Evolutionary conservation across 2,797 vertebrate species (phyloP), one percentile per base, ranked within the genome.

Genomic region (Notoglanidium macrostoma): DNA sequence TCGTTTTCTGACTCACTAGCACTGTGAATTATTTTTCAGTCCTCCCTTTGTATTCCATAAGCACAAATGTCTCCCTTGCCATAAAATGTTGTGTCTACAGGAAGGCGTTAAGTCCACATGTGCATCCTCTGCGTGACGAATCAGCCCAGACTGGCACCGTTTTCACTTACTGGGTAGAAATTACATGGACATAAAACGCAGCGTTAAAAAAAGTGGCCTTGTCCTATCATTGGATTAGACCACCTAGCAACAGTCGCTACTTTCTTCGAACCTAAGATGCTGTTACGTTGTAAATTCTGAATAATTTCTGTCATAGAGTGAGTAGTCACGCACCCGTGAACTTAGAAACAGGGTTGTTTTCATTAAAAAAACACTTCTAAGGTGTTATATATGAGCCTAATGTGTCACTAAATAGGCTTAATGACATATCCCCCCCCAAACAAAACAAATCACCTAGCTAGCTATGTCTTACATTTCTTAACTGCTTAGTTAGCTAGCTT

Each of bases 1-100:
- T 17, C 8, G 29, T 70, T 79, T 68, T 77, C 32, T 85, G 83
- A 88, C 76, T 85, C 87, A 85, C 87, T 55, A 54, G 35, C 44
- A 65, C 83, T 67, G 77, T 26, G 40, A 80, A 80, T 85, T 80
- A 65, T 61, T 79, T 55, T 85, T 35, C 68, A 88, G 57, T 21
- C 83, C 57, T 88, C 35, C 55, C 63, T 74, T 85, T 85, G 83
- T 88, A 55, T 73, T 85, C 87, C 40, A 81, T 54, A 83, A 74
- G 76, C 55, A 35, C 67, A 77, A 79, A 79, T 72, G 40, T 59
- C 32, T 65, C 68, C 61, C 65, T 67, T 46, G 65, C 46, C 63
- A 73, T 73, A 85, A 85, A 88, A 32, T 68, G 63, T 83, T 76
- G 57, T 70, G 80, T 83, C 72, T 40, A 51, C 86, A 46, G 85